phyloP scores from a whole-genome alignment of 1,140 invertebrate genomes.

The Neotoxoptera formosana region DNA sequence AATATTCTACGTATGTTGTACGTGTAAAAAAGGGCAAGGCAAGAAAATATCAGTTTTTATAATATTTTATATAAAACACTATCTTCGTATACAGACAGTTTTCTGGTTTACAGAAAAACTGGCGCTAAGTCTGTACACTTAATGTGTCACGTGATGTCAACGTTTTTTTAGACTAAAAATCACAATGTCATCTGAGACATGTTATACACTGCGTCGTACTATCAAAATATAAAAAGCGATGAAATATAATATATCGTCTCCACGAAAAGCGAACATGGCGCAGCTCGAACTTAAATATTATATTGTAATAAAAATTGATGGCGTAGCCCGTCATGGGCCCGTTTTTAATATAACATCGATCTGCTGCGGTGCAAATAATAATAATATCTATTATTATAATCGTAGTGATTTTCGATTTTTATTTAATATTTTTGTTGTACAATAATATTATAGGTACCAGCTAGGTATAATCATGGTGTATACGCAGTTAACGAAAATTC shows the following conservation, averaged over 20 bases:
- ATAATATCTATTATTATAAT: not conserved
- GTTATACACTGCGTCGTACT: not conserved
- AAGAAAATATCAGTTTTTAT: not conserved
- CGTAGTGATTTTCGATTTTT: not conserved
- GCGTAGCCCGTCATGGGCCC: no score
- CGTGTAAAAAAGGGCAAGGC: not conserved
- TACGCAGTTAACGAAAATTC: not conserved
- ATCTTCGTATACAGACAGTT: not conserved
- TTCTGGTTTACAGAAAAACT: conserved; percentile 1
- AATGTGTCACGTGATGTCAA: not conserved
- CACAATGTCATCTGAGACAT: not conserved
- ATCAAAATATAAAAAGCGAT: not conserved
- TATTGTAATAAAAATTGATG: not conserved
- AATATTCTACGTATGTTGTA: not conserved
- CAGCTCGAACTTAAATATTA: not conserved
- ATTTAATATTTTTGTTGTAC: not conserved
- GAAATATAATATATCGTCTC: not conserved
- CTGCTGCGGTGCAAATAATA: not conserved
- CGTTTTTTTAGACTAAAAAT: conserved; percentile 12
- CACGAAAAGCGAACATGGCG: not conserved
- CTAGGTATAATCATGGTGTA: not conserved
- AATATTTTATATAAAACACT: not conserved
- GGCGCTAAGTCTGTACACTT: not conserved
- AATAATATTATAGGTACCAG: not conserved
- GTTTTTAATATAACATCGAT: not conserved